These are phyloP conservation scores for Emydoidea blandingii DNA, from an alignment of 2,797 vertebrate genomes.

Conservation along the genomic window DNA sequence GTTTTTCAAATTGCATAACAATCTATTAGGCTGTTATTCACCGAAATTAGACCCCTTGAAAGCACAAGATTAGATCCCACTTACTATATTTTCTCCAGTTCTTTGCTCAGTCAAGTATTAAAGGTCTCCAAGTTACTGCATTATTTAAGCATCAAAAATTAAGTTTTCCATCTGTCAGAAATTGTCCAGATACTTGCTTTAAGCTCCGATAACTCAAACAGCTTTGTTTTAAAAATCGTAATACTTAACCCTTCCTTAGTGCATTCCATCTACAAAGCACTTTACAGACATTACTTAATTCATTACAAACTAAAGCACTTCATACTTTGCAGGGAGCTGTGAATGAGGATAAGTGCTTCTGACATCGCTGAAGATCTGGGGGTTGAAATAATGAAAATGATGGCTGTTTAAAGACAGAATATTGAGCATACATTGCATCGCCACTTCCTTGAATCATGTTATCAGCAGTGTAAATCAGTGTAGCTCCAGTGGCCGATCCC, in stretches of 20 bases:
- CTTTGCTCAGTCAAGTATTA: background rate
- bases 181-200: background rate
- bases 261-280: background rate
- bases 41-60: background rate
- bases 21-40: background rate
- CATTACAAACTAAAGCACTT: background rate
- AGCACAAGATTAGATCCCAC: background rate
- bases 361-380: background rate
- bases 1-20: background rate
- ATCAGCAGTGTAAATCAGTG: background rate
- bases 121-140: background rate
- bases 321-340: background rate
- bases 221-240: background rate
- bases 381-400: background rate
- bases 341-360: background rate
- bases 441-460: background rate
- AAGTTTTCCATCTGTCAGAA: background rate
- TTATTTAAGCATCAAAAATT: background rate
- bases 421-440: background rate
- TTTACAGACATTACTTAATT: background rate
- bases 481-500: background rate
- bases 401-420: background rate
- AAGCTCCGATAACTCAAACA: background rate
- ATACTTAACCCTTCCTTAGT: background rate
- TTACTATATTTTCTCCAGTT: background rate